A percentile compares a stretch with the other conserved stretches of the same genome.
These are phyloP conservation scores for Incurvaria masculella DNA, from an alignment of 2,888 invertebrate species.

Conservation along the genomic window DNA sequence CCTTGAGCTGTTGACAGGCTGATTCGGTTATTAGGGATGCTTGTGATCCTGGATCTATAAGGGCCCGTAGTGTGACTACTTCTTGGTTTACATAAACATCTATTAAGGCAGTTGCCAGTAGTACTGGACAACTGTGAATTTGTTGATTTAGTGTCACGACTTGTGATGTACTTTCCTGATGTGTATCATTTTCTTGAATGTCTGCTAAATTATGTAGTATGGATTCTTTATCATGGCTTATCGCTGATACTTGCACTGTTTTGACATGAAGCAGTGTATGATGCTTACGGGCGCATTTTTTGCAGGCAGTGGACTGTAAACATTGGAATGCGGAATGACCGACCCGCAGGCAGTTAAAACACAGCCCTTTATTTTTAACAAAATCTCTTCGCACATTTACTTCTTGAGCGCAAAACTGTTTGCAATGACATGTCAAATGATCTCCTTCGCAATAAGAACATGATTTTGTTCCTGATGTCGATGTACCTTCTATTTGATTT, in stretches of 20 bases:
- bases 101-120: slow-evolving; percentile 12
- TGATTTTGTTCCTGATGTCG: background rate
- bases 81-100: slow-evolving; percentile 10
- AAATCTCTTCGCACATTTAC: slow-evolving; percentile 2
- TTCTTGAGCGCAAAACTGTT: background rate
- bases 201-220: too few species aligned
- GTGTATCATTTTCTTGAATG: too few species aligned
- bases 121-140: background rate
- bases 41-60: slow-evolving; percentile 19
- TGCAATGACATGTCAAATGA: background rate
- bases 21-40: slow-evolving; percentile 18
- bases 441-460: background rate
- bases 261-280: slow-evolving; percentile 12
- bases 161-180: too few species aligned
- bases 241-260: slow-evolving; percentile 2
- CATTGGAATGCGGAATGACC: slow-evolving; percentile 11
- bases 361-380: slow-evolving; percentile 1
- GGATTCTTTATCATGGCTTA: too few species aligned
- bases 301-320: slow-evolving; percentile 11
- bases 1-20: slow-evolving; percentile 13
- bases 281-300: slow-evolving; percentile 13
- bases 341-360: slow-evolving; percentile 6
- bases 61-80: slow-evolving; percentile 15
- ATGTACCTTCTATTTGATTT: background rate
- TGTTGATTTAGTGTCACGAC: background rate